phyloP scores from a whole-genome alignment of 23 tunicate species.

The Ciona savignyi region DNA sequence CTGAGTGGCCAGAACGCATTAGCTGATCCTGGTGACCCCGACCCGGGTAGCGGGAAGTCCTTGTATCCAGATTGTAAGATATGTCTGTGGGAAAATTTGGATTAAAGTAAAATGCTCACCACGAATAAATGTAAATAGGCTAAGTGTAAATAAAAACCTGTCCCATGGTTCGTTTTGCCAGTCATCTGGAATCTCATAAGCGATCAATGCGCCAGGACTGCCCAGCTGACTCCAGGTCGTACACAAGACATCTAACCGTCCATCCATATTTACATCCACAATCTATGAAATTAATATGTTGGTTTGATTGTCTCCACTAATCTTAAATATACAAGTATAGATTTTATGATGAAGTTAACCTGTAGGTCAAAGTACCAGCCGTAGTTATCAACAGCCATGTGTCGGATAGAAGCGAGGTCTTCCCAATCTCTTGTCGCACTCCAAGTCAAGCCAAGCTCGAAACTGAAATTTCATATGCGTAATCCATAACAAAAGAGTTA shows the following conservation, averaged over 20 bases:
- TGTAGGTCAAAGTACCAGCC: slow-evolving; percentile 87
- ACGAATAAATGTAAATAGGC: no score
- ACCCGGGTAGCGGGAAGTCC: slow-evolving; percentile 41
- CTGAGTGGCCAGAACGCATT: slow-evolving; percentile 54
- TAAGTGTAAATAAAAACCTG: slow-evolving; percentile 14
- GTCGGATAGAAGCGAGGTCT: slow-evolving; percentile 49
- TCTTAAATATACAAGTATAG: no score
- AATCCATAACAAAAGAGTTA: no score
- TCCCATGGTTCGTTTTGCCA: slow-evolving; percentile 75
- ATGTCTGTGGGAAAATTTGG: no score
- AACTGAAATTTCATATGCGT: slow-evolving; percentile 6
- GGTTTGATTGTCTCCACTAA: no score
- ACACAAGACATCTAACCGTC: slow-evolving; percentile 54
- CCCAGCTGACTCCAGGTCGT: slow-evolving; percentile 95
- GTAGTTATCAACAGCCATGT: slow-evolving; percentile 49
- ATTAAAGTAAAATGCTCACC: no score
- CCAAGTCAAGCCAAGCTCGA: slow-evolving; percentile 60
- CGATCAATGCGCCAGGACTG: slow-evolving; percentile 67
- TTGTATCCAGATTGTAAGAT: slow-evolving; percentile 44
- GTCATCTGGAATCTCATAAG: slow-evolving; percentile 86
- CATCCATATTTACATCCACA: slow-evolving; percentile 82
- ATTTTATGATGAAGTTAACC: slow-evolving; percentile 25
- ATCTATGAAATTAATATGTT: slow-evolving; percentile 28
- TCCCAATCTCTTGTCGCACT: slow-evolving; percentile 62
- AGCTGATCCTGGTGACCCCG: slow-evolving; percentile 82